Base-by-base conservation (phyloP, 1,140 invertebrate genomes). In the Ips nitidus region DNA sequence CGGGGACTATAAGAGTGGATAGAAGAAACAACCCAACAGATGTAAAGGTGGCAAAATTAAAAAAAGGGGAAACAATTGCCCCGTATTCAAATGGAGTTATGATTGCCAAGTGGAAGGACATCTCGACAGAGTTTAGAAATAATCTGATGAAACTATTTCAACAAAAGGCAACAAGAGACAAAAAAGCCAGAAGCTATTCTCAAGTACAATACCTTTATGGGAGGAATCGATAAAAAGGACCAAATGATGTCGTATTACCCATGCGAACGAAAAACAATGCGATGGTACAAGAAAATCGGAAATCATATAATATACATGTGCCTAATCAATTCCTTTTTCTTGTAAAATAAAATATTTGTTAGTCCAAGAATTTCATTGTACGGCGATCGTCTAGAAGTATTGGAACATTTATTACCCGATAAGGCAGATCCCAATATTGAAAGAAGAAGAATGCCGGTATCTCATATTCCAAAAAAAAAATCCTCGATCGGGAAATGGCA, bases 1-100 rank as follows among this genome's bases (percentile, higher is more conserved):
- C 77, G 2, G 80, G 78, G 50, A 79, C 79, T 50, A 62, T 80
- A 65, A 67, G 50, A 69, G 69, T 71, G 69, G 75, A 76, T 42
- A 60, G 69, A 71, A 71, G 59, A 66, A 60, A 36, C 59, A 42
- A 41, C 42, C 52, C 70, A 4, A 7, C 1, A 62, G 45, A 69
- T 37, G 64, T 81, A 1, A 69, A 74, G 22, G 57, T 64, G 4
- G 59, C 38, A 62, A 81, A 79, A 78, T n/a, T n/a, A n/a, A n/a
- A n/a, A n/a, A n/a, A n/a, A n/a, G n/a, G n/a, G n/a, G n/a, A n/a
- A n/a, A n/a, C n/a, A n/a, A n/a, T n/a, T n/a, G n/a, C n/a, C n/a
- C n/a, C n/a, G n/a, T n/a, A n/a, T n/a, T n/a, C n/a, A n/a, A n/a
- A n/a, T n/a, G n/a, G n/a, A n/a, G n/a, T n/a, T n/a, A n/a, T n/a